Conservation (phyloP, 2,888 invertebrate species). For the Neoaliturus tenellus region DNA sequence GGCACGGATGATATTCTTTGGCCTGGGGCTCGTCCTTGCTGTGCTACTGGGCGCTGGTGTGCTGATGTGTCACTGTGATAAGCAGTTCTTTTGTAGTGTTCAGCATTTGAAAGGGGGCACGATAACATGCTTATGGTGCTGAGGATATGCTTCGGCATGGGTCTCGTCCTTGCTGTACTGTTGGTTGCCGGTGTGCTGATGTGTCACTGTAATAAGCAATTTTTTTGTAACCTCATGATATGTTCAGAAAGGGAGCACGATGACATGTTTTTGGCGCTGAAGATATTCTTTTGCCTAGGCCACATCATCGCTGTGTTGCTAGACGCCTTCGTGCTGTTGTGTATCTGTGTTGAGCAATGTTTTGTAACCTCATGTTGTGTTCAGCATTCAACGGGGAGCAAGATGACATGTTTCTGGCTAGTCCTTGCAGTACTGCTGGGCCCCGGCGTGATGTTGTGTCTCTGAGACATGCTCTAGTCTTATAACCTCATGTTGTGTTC, state of each 20-base stretch:
- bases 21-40: neutral
- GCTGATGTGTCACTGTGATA: neutral
- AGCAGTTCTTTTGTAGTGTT: neutral
- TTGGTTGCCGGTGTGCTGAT: conserved; percentile 2
- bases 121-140: neutral
- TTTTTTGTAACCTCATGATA: too few relatives aligned
- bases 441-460: neutral
- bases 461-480: neutral
- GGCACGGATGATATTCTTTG: neutral
- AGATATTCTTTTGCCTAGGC: too few relatives aligned
- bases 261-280: neutral
- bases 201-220: neutral
- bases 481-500: neutral
- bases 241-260: neutral
- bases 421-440: neutral
- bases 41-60: neutral
- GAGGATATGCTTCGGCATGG: neutral
- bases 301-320: too few relatives aligned
- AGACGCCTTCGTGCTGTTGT: too few relatives aligned
- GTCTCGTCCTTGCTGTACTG: neutral
- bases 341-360: neutral
- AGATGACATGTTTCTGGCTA: too few relatives aligned
- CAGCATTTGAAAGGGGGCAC: neutral
- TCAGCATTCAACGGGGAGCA: neutral
- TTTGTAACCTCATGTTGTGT: neutral